Evolutionary conservation across 2,113 vertebrate genomes (phyloP), one percentile per base, ranked within the genome.

Genomic region (Accipiter virgatus): DNA sequence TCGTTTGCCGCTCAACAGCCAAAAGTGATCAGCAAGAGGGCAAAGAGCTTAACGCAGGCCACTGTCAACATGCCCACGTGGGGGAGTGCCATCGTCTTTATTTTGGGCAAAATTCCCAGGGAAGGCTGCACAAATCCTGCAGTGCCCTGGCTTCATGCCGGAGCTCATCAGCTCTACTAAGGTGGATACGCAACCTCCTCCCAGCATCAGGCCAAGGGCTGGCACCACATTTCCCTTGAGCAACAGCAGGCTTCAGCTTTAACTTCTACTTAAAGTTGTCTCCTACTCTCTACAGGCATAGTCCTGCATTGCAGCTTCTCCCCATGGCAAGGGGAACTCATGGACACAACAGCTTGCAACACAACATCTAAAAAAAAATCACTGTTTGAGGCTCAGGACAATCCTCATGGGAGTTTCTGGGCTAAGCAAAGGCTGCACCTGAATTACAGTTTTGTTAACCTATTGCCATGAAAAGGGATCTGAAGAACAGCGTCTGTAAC

Each of bases 21-120:
- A 79, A 67, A 92, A 97, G 86, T 13, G 27, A 92, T 88, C 94
- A 93, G 86, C 80, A 77, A 82, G 13, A 26, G 86, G 86, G 48
- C 82, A 94, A 79, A 91, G 71, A 90, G 45, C 67, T 91, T 66
- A 32, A 34, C 2, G 22, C 25, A 59, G 55, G 66, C 50, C 5
- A 2, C 52, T 63, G 38, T 16, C 90, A 85, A 53, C 25, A 6
- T 2, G 43, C 31, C 32, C 81, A 66, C 4, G 1, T 16, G 42
- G 72, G 73, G 10, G n/a, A 58, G 42, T 8, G 3, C 48, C 9
- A 0, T 16, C 2, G 0, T 22, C 68, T 88, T 74, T 34, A 10
- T 29, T 84, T 36, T 16, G 56, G 68, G 77, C 43, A 90, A 83
- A 81, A 45, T 40, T 71, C 73, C 63, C 52, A 86, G 31, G 19